A percentile compares a stretch with the other conserved stretches of the same genome.
Evolutionary conservation across 2,113 vertebrate genomes (phyloP).

Genomic region (Chionis minor): DNA sequence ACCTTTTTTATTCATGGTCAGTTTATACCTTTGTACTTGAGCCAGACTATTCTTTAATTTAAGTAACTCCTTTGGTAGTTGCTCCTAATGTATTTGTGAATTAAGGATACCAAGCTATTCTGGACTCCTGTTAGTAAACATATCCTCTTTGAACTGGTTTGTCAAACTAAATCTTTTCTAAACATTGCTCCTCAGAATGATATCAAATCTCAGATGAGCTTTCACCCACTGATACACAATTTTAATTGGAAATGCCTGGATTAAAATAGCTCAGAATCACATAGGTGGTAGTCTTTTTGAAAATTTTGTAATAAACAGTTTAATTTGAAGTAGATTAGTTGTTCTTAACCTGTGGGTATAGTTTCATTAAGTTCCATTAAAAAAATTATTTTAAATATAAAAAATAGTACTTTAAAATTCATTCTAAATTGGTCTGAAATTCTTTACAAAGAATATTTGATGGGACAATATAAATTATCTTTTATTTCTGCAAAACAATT

Average conservation of each 20-base stretch:
- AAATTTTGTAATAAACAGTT: not conserved
- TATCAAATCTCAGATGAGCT: not conserved
- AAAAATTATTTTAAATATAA: not conserved
- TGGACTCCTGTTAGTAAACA: not conserved
- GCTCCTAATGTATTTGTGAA: not conserved
- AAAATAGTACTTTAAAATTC: not conserved
- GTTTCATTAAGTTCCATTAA: not conserved
- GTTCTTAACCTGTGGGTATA: not conserved
- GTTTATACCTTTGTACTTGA: not conserved
- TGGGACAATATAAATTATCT: not conserved
- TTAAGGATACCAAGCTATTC: not conserved
- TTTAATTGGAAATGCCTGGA: not conserved
- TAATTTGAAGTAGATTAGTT: not conserved
- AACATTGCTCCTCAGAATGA: not conserved
- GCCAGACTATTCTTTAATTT: not conserved
- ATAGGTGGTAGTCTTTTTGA: not conserved
- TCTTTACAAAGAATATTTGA: not conserved
- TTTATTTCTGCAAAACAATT: not conserved
- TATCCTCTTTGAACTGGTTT: not conserved
- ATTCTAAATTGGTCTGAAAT: not conserved
- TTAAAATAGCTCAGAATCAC: not conserved
- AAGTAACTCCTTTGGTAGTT: not conserved
- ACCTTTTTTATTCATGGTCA: not conserved
- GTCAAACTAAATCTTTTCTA: not conserved
- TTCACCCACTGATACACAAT: not conserved